Percentiles rank a stretch among this genome's conserved stretches.
Conservation (phyloP, 2,113 vertebrate genomes). For the Grammomys surdaster region DNA sequence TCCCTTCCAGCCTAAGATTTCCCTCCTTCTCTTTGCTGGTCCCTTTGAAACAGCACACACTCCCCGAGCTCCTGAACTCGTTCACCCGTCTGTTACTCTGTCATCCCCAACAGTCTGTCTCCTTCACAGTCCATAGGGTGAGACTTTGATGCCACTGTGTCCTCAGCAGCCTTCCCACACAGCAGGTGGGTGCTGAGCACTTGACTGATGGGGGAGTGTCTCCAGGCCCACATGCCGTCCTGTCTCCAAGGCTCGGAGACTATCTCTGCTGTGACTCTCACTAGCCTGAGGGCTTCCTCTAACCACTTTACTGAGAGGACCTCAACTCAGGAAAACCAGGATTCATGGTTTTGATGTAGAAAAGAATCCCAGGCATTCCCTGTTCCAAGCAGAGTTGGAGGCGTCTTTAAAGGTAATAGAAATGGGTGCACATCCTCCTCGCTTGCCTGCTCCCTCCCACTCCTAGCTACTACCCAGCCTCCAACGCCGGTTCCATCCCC, state of each 20-base stretch:
- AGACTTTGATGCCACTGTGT: not conserved
- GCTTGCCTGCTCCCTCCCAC: not conserved
- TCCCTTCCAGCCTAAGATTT: not conserved
- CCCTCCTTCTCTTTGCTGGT: too few relatives aligned
- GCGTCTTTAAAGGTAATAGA: not conserved
- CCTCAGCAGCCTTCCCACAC: not conserved
- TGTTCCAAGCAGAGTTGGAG: not conserved
- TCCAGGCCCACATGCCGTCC: not conserved
- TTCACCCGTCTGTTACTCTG: not conserved
- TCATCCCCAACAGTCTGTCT: not conserved
- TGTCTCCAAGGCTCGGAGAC: not conserved
- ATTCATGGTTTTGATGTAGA: too few relatives aligned
- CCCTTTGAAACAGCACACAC: not conserved
- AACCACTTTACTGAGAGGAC: not conserved
- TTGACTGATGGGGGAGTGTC: not conserved
- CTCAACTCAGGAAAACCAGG: not conserved
- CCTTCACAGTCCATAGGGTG: not conserved
- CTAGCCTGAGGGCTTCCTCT: not conserved
- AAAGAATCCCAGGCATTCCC: not conserved
- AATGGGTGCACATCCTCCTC: too few relatives aligned
- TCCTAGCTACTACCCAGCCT: not conserved
- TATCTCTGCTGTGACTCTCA: not conserved
- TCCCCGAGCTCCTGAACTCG: not conserved
- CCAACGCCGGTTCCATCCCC: accelerated
- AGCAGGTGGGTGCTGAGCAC: not conserved